phyloP scores from a whole-genome alignment of 2,797 vertebrate species.

The Pteronotus mesoamericanus region DNA sequence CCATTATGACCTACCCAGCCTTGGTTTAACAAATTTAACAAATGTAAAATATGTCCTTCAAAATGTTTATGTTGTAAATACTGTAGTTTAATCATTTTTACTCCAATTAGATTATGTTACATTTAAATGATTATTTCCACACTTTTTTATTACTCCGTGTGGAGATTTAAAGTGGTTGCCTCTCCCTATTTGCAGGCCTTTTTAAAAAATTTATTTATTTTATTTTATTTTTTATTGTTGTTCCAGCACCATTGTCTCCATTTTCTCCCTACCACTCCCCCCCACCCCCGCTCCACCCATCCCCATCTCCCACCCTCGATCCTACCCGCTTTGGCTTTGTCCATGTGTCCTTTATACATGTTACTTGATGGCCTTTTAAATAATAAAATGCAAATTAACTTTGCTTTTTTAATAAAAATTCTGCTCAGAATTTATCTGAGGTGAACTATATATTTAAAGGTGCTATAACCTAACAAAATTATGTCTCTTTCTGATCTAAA shows the following conservation, averaged over 20 bases:
- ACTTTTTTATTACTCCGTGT: neutral
- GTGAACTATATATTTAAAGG: neutral
- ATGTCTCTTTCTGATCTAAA: conserved; percentile 1
- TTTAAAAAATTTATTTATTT: too few relatives aligned
- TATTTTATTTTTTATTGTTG: too few relatives aligned
- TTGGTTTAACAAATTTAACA: neutral
- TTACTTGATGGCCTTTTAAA: conserved; percentile 23
- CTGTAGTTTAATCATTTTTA: neutral
- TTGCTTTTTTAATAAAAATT: conserved; percentile 21
- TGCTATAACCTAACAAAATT: neutral
- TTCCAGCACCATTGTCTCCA: too few relatives aligned
- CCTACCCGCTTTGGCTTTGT: too few relatives aligned
- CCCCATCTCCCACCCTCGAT: too few relatives aligned
- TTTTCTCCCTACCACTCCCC: too few relatives aligned
- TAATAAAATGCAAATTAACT: neutral
- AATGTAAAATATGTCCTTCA: neutral
- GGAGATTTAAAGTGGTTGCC: neutral
- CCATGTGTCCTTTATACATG: too few relatives aligned
- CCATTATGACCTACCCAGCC: neutral
- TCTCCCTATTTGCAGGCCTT: neutral
- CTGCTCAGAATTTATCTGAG: neutral
- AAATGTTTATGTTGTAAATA: neutral
- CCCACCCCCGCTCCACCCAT: too few relatives aligned
- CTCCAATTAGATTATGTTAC: neutral
- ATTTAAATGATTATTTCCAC: neutral